Evolutionary conservation across 2,113 vertebrate genomes (phyloP), one percentile per base, ranked within the genome.

Genomic region (Percopsis transmontana): DNA sequence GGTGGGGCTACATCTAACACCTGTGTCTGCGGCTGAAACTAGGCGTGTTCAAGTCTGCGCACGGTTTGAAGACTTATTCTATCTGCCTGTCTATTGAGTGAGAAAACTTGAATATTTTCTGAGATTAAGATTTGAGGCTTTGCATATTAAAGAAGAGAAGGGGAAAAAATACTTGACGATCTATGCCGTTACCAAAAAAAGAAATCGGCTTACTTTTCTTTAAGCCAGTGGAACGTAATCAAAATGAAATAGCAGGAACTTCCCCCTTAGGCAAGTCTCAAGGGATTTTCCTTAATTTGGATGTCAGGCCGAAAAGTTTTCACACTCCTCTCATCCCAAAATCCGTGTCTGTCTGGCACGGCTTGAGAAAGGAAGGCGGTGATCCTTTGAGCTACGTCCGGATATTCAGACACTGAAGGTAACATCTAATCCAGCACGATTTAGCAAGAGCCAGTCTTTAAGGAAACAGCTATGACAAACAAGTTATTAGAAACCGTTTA

Each of bases 261-360:
- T 87, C 77, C 88, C 81, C 84, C 87, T 72, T 53, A 67, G 74
- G 80, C 82, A 54, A 74, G 79, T 84, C 76, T 85, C 67, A 42
- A 50, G 78, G 85, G 86, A 89, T 88, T 87, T 86, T 77, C 70
- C 85, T 86, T 82, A 77, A 89, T 89, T 88, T 87, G 78, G 83
- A 89, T 85, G 81, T 85, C 83, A 85, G 74, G 80, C 69, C 33
- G 39, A 81, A 88, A 87, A 76, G 53, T 79, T 85, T 81, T 87
- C 84, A 73, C 79, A 84, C 72, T 75, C 72, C 72, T 82, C 68
- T 87, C 74, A 84, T 88, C 80, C 82, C 66, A 66, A 85, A 87
- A 86, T 79, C 76, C 73, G 27, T 70, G 64, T 83, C 77, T 55
- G 54, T 56, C 62, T 50, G 66, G 64, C 33, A 51, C 76, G 78